These are phyloP conservation scores for Bagarius yarrelli DNA, from an alignment of 2,113 vertebrate species.

Conservation along the genomic window DNA sequence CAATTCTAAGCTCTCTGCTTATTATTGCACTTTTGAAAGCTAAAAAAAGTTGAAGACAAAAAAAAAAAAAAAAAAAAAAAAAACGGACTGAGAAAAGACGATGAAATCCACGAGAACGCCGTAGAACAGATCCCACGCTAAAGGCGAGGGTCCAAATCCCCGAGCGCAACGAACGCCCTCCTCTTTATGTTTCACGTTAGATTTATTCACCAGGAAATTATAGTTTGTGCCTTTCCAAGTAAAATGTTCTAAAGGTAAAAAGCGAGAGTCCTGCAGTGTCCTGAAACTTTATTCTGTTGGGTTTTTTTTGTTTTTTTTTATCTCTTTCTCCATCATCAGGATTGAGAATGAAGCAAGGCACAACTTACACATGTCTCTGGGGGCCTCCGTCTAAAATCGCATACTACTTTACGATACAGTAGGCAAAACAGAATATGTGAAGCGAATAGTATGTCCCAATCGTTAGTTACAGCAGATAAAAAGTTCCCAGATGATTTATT, in stretches of 20 bases:
- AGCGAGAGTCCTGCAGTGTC: conserved; percentile 54
- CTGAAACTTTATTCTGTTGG: background rate
- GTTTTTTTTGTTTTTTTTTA: too few species aligned
- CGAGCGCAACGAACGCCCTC: conserved; percentile 59
- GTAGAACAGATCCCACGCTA: conserved; percentile 64
- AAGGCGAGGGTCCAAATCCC: conserved; percentile 66
- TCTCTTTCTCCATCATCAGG: background rate
- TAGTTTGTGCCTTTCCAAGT: conserved; percentile 85
- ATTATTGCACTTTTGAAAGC: conserved; percentile 75
- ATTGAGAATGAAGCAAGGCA: background rate
- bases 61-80: conserved; percentile 58
- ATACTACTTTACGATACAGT: too few species aligned
- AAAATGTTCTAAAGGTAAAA: conserved; percentile 78
- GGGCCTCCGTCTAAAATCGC: too few species aligned
- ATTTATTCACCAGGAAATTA: conserved; percentile 81
- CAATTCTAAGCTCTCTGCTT: conserved; percentile 70
- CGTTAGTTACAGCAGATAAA: too few species aligned
- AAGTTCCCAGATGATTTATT: too few species aligned
- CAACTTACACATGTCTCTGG: background rate
- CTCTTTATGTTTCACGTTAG: conserved; percentile 75
- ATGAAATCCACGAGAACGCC: conserved; percentile 71
- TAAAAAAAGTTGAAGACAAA: conserved; percentile 44
- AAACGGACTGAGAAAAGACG: conserved; percentile 62
- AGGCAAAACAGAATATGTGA: too few species aligned
- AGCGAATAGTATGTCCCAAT: too few species aligned